Conservation (phyloP, 2,113 vertebrate species). For the Numida meleagris region DNA sequence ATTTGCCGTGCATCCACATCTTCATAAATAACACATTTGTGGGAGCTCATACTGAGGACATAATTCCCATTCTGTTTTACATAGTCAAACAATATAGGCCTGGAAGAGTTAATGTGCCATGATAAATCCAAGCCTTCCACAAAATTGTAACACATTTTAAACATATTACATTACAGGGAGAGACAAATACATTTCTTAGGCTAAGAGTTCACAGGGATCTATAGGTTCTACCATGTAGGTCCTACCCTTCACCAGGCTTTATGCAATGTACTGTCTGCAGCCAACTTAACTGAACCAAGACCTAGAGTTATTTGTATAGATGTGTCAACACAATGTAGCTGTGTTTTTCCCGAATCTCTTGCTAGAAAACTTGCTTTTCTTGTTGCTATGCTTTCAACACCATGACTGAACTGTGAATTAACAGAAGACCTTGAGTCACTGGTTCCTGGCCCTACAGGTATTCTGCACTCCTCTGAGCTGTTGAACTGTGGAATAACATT, state of each 20-base stretch:
- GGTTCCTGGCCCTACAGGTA: background rate
- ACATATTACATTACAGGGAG: background rate
- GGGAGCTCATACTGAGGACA: background rate
- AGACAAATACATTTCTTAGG: background rate
- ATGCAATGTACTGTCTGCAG: fast-evolving
- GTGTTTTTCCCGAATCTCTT: background rate
- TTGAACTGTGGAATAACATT: background rate
- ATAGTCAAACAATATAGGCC: background rate
- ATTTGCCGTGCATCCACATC: background rate
- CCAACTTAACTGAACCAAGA: background rate
- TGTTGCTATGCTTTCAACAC: background rate
- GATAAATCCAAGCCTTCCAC: background rate
- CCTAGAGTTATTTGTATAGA: background rate
- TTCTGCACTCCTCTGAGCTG: background rate
- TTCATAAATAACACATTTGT: background rate
- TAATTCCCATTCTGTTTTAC: background rate
- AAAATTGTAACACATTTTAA: background rate
- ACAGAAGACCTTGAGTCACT: background rate
- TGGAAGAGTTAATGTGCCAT: background rate
- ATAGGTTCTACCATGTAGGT: background rate
- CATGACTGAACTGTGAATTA: background rate
- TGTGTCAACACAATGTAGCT: background rate
- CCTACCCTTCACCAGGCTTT: background rate
- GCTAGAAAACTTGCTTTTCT: background rate
- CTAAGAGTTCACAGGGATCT: background rate